These are phyloP conservation scores for Dasysyrphus albostriatus DNA, from an alignment of 2,888 invertebrate genomes.

Conservation along the genomic window DNA sequence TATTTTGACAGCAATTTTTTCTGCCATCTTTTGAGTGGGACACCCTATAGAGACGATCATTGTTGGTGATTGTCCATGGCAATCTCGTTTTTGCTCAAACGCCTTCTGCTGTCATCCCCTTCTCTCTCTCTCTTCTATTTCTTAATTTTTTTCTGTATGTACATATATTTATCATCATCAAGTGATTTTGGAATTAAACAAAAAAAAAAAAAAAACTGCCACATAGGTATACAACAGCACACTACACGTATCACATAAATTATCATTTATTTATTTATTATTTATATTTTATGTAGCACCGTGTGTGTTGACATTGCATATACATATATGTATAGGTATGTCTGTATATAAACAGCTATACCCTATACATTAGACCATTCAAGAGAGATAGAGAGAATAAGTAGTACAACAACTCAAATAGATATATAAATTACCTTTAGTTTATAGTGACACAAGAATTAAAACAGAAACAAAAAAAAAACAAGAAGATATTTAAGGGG, in stretches of 20 bases:
- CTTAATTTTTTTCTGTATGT: constrained; percentile 28
- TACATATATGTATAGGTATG: neutral
- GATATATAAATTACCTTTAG: constrained; percentile 45
- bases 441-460: constrained; percentile 55
- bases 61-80: constrained; percentile 63
- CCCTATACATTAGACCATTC: constrained; percentile 39
- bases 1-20: no score
- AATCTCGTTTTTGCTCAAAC: constrained; percentile 62
- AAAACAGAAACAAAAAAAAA: constrained; percentile 31
- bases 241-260: constrained; percentile 48
- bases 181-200: constrained; percentile 62
- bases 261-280: constrained; percentile 67
- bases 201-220: constrained; percentile 55
- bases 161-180: constrained; percentile 43
- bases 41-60: constrained; percentile 43
- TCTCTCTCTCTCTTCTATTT: constrained; percentile 24
- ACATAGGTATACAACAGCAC: constrained; percentile 43
- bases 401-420: constrained; percentile 43
- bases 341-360: constrained; percentile 5
- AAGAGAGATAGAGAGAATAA: constrained; percentile 31
- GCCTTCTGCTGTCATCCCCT: constrained; percentile 28
- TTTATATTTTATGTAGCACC: constrained; percentile 49
- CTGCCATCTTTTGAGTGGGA: neutral
- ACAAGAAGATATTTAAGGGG: constrained; percentile 48
- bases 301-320: constrained; percentile 35